Conservation (phyloP, 2,888 invertebrate genomes). For the Liopterus haemorrhoidalis region DNA sequence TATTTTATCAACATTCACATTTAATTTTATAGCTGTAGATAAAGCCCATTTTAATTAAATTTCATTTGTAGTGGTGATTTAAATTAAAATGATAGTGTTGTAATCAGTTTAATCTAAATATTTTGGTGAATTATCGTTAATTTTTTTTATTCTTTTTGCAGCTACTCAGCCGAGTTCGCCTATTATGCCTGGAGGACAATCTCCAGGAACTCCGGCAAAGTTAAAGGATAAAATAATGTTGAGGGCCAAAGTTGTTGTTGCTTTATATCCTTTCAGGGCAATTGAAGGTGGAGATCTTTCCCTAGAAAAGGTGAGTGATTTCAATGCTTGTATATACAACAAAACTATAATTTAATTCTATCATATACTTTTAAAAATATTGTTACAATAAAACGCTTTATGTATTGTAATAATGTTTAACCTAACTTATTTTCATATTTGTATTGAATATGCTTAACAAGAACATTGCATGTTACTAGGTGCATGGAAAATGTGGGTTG, state of each 20-base stretch:
- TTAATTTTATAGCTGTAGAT: not conserved
- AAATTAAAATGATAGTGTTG: not conserved
- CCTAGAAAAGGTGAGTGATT: slow-evolving; percentile 63
- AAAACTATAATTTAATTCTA: too few relatives aligned
- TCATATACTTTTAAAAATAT: too few relatives aligned
- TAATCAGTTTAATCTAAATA: slow-evolving; percentile 3
- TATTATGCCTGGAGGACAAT: slow-evolving; percentile 49
- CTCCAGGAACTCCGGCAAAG: slow-evolving; percentile 77
- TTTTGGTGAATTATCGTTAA: too few relatives aligned
- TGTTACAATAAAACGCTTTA: too few relatives aligned
- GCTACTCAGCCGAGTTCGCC: slow-evolving; percentile 49
- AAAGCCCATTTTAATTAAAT: not conserved
- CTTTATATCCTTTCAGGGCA: slow-evolving; percentile 84
- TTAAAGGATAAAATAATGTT: slow-evolving; percentile 65
- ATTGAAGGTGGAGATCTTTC: slow-evolving; percentile 85
- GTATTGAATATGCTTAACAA: too few relatives aligned
- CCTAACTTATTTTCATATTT: too few relatives aligned
- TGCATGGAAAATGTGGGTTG: too few relatives aligned
- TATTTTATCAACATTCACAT: not conserved
- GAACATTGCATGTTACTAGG: too few relatives aligned
- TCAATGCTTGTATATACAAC: too few relatives aligned
- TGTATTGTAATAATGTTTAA: too few relatives aligned
- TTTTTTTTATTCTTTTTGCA: slow-evolving; percentile 38
- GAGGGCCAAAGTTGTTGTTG: slow-evolving; percentile 77
- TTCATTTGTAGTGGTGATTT: not conserved